Evolutionary conservation across 64 coral and sea anemone species (phyloP), one percentile per base, ranked within the genome.

Genomic region (Trachythela sp.): DNA sequence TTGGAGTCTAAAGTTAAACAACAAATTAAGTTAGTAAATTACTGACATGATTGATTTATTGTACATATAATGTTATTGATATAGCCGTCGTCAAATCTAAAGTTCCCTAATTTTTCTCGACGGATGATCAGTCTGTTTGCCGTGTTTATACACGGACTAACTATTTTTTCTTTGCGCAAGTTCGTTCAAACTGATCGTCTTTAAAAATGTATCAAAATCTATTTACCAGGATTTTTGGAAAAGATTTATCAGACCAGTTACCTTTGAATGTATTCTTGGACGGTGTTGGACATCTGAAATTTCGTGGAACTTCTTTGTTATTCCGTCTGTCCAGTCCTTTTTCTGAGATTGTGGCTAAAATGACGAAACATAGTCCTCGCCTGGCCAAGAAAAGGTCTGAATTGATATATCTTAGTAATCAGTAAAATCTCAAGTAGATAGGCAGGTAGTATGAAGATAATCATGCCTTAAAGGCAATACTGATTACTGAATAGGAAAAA

Each of bases 251-350:
- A 31, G 43, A 85, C 17, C 43, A 89, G 15, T 20, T 94, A 0
- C 20, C 39, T 1, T 77, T 94, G 13, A 80, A 85, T 7, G 93
- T 91, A 35, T 94, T 94, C 84, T 83, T 94, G 8, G 93, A 94
- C 85, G 85, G 89, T 33, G 93, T 94, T 15, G 93, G 93, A 24
- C 75, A 31, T 60, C 89, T 94, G 11, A 88, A 72, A 27, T 94
- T 94, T 35, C 93, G 93, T 85, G 93, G 93, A 0, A 94, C 93
- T 8, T 94, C 93, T 13, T 59, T 89, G 36, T 68, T 94, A 24
- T 89, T 91, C 37, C 93, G 93, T 43, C 77, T 94, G 13, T 89
- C 93, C 56, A 42, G 83, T 5, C 84, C 93, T 84, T 59, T 94
- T 34, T 43, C 40, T 18, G 87, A 85, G 48, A 60, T 91, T 26